These are phyloP conservation scores for Ptyas mucosa DNA, from an alignment of 2,113 vertebrate species.

Conservation along the genomic window DNA sequence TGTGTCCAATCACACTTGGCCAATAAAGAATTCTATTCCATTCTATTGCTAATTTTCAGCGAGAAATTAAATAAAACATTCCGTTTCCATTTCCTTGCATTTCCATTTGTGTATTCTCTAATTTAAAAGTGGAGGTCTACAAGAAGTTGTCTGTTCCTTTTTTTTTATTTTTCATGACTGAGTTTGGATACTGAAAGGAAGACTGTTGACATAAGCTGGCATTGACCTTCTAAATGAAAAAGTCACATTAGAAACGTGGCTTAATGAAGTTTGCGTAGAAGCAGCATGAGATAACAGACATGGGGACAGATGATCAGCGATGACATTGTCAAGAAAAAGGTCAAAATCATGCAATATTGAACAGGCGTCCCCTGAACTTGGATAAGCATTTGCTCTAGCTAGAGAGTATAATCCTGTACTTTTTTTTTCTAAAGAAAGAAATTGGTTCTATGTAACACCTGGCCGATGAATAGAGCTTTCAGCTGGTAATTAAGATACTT, in stretches of 20 bases:
- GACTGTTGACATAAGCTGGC: not conserved
- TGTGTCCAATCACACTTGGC: too few relatives aligned
- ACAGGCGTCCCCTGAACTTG: not conserved
- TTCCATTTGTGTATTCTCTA: not conserved
- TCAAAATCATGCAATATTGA: conserved; percentile 20
- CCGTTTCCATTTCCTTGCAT: not conserved
- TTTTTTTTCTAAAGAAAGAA: not conserved
- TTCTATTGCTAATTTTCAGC: not conserved
- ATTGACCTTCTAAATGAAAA: not conserved
- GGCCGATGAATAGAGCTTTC: conserved; percentile 54
- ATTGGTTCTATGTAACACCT: conserved; percentile 54
- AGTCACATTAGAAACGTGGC: conserved; percentile 35
- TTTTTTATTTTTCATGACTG: not conserved
- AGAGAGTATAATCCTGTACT: conserved; percentile 27
- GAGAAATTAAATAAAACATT: not conserved
- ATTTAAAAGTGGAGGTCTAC: not conserved
- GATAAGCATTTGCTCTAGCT: conserved; percentile 29
- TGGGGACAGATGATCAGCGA: not conserved
- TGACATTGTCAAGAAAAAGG: conserved; percentile 22
- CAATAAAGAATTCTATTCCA: too few relatives aligned
- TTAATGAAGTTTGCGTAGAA: conserved; percentile 14
- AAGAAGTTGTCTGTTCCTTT: not conserved
- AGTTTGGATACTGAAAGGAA: not conserved
- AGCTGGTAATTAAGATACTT: conserved; percentile 51
- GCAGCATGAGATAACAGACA: not conserved